A percentile compares a stretch with the other conserved stretches of the same genome.
Conservation (phyloP, 2,797 vertebrate species). For the Etheostoma nigrum region DNA sequence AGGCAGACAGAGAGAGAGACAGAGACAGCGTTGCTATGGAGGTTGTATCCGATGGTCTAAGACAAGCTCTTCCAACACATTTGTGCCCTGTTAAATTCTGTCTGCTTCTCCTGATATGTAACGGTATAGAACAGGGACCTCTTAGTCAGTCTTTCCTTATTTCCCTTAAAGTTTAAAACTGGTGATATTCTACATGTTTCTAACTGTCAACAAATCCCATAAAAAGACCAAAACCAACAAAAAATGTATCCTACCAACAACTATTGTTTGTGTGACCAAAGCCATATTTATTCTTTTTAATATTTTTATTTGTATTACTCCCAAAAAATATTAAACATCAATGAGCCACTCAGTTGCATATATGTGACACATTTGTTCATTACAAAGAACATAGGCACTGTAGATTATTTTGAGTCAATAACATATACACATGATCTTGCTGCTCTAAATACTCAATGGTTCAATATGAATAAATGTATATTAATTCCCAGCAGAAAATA, state of each 20-base stretch:
- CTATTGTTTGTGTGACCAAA: neutral
- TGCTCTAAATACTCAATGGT: neutral
- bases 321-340: neutral
- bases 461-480: neutral
- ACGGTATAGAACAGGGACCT: neutral
- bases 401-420: neutral
- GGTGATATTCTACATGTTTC: slow-evolving; percentile 7
- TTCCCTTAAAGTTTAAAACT: neutral
- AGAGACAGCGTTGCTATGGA: slow-evolving; percentile 68
- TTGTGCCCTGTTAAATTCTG: slow-evolving; percentile 36
- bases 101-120: slow-evolving; percentile 25
- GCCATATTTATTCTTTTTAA: neutral
- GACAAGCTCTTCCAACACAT: slow-evolving; percentile 44
- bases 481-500: slow-evolving; percentile 7
- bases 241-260: neutral
- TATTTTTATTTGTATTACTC: neutral
- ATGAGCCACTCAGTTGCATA: neutral
- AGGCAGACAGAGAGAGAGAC: slow-evolving; percentile 56
- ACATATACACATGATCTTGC: neutral
- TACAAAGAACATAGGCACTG: neutral
- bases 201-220: slow-evolving; percentile 17
- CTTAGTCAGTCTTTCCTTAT: slow-evolving; percentile 2
- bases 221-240: slow-evolving; percentile 21
- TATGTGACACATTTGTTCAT: neutral
- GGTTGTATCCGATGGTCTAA: slow-evolving; percentile 38